Base-by-base conservation (phyloP, 2,797 vertebrate genomes). In the Leptoclinus maculatus region DNA sequence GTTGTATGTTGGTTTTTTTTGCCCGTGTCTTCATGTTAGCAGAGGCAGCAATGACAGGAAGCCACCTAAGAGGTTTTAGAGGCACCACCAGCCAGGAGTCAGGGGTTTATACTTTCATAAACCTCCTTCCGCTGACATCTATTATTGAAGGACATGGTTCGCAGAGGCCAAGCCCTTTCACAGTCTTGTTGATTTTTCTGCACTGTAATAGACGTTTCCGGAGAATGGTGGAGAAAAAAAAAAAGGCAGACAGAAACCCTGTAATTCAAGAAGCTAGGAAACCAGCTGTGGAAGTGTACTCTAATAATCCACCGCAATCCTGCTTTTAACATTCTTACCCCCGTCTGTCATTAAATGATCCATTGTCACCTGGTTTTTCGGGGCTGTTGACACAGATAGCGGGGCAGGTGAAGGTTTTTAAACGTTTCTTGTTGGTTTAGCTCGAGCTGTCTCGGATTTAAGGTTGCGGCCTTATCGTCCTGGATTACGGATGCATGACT, bases 101-200 rank as follows among this genome's bases (percentile, higher is more conserved):
- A 79, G 82, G 81, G 90, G 88, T 93, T 95, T 94, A 94, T 79
- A 92, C 80, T 95, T 94, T 95, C 90, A 95, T 94, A 92, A 94
- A 91, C 86, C 90, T 90, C 81, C 87, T 85, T 87, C 85, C 64
- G 83, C 67, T 47, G 54, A 69, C 89, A 94, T 95, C 70, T 92
- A 95, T 94, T 94, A 95, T 95, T 94, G 80, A 95, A 83, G 78
- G 72, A 79, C 79, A 71, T 81, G 85, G 86, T 90, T 85, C 70
- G 57, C 75, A 78, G 88, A 72, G 89, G 83, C 90, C 79, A 82
- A 84, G 87, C 79, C 90, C 88, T 88, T 91, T 90, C 80, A 84
- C 84, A 74, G 80, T 83, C 78, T 80, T 78, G 77, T 91, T 89
- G 80, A 84, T 88, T 88, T 90, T 86, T 81, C 66, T 72, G 27